Evolutionary conservation across 2,888 invertebrate genomes (phyloP).

Genomic region (Pyrgus malvae): DNA sequence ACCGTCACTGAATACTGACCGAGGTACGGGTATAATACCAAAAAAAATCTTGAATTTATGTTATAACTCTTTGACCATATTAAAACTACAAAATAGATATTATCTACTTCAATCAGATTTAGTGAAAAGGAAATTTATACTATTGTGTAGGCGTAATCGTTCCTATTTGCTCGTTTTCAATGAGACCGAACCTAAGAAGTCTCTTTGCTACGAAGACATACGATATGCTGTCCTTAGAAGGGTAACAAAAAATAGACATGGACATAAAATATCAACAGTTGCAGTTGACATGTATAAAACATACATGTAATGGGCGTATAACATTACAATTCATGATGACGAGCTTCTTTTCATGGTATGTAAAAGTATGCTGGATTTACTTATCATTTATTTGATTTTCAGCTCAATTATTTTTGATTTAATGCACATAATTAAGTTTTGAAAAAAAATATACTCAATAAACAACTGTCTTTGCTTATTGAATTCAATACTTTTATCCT

Average conservation of each 20-base stretch:
- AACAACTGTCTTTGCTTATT: too few species aligned
- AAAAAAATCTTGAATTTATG: too few species aligned
- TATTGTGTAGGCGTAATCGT: background rate
- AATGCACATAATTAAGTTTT: too few species aligned
- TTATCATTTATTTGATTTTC: too few species aligned
- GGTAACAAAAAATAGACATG: constrained; percentile 18
- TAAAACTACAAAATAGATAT: too few species aligned
- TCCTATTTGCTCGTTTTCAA: background rate
- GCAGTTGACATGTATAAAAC: constrained; percentile 12
- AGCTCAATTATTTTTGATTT: too few species aligned
- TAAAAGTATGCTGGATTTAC: background rate
- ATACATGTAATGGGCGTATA: constrained; percentile 8
- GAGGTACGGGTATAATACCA: too few species aligned
- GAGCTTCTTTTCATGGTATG: background rate
- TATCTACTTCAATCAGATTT: too few species aligned
- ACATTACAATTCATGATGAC: constrained; percentile 16
- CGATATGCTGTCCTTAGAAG: constrained; percentile 18
- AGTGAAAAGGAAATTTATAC: background rate
- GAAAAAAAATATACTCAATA: too few species aligned
- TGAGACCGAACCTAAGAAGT: background rate
- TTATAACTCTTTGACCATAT: too few species aligned
- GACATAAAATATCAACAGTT: constrained; percentile 21
- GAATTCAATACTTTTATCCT: too few species aligned
- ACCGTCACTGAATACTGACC: too few species aligned
- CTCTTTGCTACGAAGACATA: constrained; percentile 1